These are phyloP conservation scores for Ardeotis arabs DNA, from an alignment of 2,113 vertebrate genomes.

Conservation along the genomic window DNA sequence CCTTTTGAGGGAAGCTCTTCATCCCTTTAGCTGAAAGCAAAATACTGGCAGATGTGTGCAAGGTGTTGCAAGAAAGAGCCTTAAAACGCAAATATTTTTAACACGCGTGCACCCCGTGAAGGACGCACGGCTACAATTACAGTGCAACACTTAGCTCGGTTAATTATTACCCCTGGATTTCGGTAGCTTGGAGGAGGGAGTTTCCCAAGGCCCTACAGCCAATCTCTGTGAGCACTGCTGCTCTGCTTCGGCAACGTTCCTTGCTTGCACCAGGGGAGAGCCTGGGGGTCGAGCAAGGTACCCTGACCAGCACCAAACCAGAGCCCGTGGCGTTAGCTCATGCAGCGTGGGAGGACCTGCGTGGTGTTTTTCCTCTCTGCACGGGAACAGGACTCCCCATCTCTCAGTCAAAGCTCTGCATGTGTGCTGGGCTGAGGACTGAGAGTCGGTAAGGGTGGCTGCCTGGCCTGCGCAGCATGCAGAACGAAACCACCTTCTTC, in stretches of 20 bases:
- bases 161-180: constrained; percentile 59
- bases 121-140: background rate
- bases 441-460: background rate
- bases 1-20: background rate
- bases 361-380: background rate
- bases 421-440: background rate
- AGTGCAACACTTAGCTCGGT: background rate
- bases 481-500: background rate
- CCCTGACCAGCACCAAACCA: fast-evolving
- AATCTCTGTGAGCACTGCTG: background rate
- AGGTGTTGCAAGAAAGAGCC: background rate
- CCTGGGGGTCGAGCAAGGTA: fast-evolving
- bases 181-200: constrained; percentile 38
- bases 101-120: background rate
- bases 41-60: background rate
- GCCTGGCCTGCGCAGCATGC: background rate
- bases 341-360: fast-evolving
- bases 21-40: background rate
- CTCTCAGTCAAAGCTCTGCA: background rate
- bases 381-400: background rate
- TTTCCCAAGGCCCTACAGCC: background rate
- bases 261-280: background rate
- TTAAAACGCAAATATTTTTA: constrained; percentile 14
- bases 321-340: fast-evolving
- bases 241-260: background rate